These are phyloP conservation scores for Aricia artaxerxes DNA, from an alignment of 2,888 invertebrate species.

Conservation along the genomic window DNA sequence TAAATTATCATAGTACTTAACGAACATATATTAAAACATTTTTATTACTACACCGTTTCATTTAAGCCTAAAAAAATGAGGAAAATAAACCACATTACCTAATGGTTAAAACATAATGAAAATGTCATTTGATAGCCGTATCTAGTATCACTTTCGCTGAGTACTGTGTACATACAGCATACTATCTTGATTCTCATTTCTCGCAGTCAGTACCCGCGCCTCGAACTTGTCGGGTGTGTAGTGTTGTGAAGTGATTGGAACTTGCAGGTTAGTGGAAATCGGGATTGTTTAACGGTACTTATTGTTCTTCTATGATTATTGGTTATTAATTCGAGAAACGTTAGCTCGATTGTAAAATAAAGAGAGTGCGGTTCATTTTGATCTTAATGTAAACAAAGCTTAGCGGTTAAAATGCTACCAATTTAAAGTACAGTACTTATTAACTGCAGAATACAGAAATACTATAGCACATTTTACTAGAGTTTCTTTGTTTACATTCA, in stretches of 20 bases:
- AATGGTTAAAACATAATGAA: background rate
- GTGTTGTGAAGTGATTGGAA: background rate
- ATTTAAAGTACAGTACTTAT: too few species aligned
- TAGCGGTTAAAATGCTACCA: too few species aligned
- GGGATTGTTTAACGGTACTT: constrained; percentile 3
- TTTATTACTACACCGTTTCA: too few species aligned
- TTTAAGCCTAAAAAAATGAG: background rate
- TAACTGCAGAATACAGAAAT: too few species aligned
- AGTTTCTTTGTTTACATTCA: background rate
- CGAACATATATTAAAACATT: too few species aligned
- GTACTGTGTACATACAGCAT: background rate
- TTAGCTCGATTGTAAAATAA: background rate
- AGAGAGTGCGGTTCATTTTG: background rate
- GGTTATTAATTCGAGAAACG: background rate
- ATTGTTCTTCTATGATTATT: background rate
- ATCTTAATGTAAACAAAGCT: background rate
- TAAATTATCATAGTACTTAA: too few species aligned
- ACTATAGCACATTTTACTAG: too few species aligned
- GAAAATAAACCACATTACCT: background rate
- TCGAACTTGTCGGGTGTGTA: background rate
- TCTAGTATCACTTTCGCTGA: constrained; percentile 1
- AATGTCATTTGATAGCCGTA: background rate
- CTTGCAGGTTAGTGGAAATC: constrained; percentile 1
- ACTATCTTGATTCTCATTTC: background rate
- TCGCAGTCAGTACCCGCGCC: background rate